Base-by-base conservation (phyloP, 2,797 vertebrate genomes). In the Paratrypauchen microcephalus region DNA sequence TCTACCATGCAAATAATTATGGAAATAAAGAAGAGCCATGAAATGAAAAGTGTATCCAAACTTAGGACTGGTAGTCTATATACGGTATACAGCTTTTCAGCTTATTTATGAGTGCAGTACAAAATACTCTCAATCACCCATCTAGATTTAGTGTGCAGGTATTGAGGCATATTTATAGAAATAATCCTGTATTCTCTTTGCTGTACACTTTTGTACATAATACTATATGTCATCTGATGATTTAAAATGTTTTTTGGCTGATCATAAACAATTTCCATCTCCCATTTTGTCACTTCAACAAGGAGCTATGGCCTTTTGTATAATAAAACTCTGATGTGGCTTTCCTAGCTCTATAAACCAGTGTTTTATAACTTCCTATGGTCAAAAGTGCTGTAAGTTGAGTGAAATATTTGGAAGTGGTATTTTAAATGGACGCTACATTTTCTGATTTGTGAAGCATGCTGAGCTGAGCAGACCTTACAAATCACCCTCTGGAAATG, bases 281-380 rank as follows among this genome's bases (percentile, higher is more conserved):
- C 63, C n/a, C 63, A 52, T 19, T 65, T 65, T 65, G 63, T 65
- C 47, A 50, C 62, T 50, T 65, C 39, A 65, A 48, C 16, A 50
- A 63, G 21, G 36, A 45, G 59, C 59, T 61, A 47, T 2, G 11
- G 41, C 21, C 23, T 5, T 12, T 18, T 48, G 39, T 24, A 26
- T 47, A 47, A 61, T 41, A 61, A 23, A 63, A 75, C 65, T 28
- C 67, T 24, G 26, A 78, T 63, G 47, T 65, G 72, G 39, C 45
- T 50, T 50, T 65, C 63, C 47, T 26, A 28, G 45, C 24, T 28
- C 45, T 52, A 65, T 66, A 66, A 66, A 39, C 12, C 21, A 9
- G n/a, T 7, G 13, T 30, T 66, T 66, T 54, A 66, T 5, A 39
- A 55, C 50, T 39, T 39, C 39, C 19, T 65, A 15, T 63, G 63